Conservation (phyloP, 2,113 vertebrate species). For the Rostratula benghalensis region DNA sequence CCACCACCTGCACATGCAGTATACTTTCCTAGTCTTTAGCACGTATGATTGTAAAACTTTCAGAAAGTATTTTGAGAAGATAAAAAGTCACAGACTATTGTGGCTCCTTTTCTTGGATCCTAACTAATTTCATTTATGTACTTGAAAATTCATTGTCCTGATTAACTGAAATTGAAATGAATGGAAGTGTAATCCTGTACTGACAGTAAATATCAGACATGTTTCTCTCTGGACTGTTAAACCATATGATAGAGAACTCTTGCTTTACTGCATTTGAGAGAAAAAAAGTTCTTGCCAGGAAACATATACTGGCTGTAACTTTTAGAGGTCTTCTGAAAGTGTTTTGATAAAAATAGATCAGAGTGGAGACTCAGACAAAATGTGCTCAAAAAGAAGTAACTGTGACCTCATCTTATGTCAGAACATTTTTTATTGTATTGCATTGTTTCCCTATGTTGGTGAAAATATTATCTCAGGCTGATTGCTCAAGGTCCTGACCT, state of each 20-base stretch:
- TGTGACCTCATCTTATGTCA: constrained; percentile 16
- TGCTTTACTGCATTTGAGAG: neutral
- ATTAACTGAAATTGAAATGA: neutral
- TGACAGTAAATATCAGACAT: neutral
- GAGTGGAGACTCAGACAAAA: neutral
- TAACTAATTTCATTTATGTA: neutral
- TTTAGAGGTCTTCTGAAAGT: constrained; percentile 13
- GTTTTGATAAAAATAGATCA: constrained; percentile 25
- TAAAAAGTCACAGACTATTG: neutral
- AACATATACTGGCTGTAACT: neutral
- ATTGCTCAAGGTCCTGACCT: constrained; percentile 7
- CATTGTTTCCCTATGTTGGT: neutral
- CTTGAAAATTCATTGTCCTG: neutral
- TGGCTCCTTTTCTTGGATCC: neutral
- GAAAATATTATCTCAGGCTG: neutral
- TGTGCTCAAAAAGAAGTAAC: neutral
- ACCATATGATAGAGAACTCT: neutral
- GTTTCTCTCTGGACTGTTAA: neutral
- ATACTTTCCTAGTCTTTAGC: neutral
- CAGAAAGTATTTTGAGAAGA: neutral
- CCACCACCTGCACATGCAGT: neutral
- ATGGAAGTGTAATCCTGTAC: neutral
- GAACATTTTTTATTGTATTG: constrained; percentile 1
- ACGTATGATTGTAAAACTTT: neutral
- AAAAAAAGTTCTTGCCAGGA: neutral